Evolutionary conservation across 37 sponge, comb jelly and placozoan species (phyloP).

Genomic region (Axinella damicornis): DNA sequence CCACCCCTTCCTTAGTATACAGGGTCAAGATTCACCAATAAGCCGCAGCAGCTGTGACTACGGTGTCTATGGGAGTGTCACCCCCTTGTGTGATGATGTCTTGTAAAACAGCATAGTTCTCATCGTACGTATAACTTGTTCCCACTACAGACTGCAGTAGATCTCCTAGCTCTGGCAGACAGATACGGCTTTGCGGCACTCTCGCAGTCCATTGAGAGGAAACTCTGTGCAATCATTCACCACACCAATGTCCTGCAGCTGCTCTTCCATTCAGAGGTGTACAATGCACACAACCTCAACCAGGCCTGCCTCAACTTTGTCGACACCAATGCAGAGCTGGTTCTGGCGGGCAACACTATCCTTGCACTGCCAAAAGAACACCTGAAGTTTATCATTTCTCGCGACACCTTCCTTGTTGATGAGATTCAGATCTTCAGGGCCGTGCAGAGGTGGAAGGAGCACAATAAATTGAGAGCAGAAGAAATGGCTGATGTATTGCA

Average conservation of each 20-base stretch:
- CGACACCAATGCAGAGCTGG: neutral
- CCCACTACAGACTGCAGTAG: slow-evolving; percentile 21
- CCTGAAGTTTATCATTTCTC: slow-evolving; percentile 13
- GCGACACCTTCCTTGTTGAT: slow-evolving; percentile 25
- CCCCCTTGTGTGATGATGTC: too few relatives aligned
- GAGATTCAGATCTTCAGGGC: slow-evolving; percentile 33
- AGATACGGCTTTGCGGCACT: slow-evolving; percentile 9
- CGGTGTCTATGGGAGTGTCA: too few relatives aligned
- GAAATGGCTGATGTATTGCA: slow-evolving; percentile 4
- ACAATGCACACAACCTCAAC: neutral
- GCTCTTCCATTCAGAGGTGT: slow-evolving; percentile 3
- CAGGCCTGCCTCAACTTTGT: neutral
- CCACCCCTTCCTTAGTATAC: too few relatives aligned
- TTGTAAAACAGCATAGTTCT: too few relatives aligned
- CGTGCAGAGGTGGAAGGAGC: slow-evolving; percentile 28
- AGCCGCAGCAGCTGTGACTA: too few relatives aligned
- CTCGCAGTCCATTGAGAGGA: neutral
- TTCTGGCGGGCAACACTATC: slow-evolving; percentile 5
- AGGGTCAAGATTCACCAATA: too few relatives aligned
- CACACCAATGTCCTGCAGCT: slow-evolving; percentile 19
- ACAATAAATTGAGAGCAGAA: neutral
- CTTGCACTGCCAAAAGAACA: slow-evolving; percentile 11
- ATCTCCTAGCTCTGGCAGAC: slow-evolving; percentile 28
- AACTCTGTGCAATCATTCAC: neutral
- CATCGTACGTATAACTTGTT: too few relatives aligned